Base-by-base conservation (phyloP, 2,888 invertebrate genomes). In the Drosophila kokeensis region DNA sequence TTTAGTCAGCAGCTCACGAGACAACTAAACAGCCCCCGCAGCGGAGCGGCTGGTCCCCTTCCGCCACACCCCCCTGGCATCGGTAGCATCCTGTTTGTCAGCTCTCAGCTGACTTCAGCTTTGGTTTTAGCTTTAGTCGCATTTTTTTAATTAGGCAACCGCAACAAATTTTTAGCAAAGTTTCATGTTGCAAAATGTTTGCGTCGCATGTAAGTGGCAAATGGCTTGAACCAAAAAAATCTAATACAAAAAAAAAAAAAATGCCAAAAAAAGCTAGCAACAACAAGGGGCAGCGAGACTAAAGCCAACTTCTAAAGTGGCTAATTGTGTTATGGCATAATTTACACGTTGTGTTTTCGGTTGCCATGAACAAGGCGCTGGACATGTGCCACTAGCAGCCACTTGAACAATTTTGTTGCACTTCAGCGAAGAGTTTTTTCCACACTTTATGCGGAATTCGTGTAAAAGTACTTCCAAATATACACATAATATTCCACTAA, bases 261-360 rank as follows among this genome's bases (percentile, higher is more conserved):
- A 13, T 6, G 38, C 45, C 24, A n/a, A 54, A 66, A 53, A 55
- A 54, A 52, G 62, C 61, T 29, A 70, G 60, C 59, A 40, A 40
- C 63, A 65, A 63, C 53, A 24, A 53, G 70, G 66, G 72, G 65
- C 73, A 62, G 58, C 57, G 62, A 34, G 61, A 40, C 64, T 61
- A 55, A 71, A 77, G 81, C 62, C 83, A 78, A 83, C 86, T 83
- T 86, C 83, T 86, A 89, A 89, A 84, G 88, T 87, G 87, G 87
- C 89, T 87, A 89, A 87, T 87, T 87, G 87, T 87, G 89, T 87
- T 87, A 87, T 85, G 83, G 84, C 84, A 87, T 87, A 87, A 87
- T 87, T 89, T 87, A 87, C 85, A 87, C 89, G 87, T 87, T 89
- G 87, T 85, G 85, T 88, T 85, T 85, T 88, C 83, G 80, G 85